Evolutionary conservation across 2,113 vertebrate species (phyloP), one percentile per base, ranked within the genome.

Genomic region (Lophotis ruficrista): DNA sequence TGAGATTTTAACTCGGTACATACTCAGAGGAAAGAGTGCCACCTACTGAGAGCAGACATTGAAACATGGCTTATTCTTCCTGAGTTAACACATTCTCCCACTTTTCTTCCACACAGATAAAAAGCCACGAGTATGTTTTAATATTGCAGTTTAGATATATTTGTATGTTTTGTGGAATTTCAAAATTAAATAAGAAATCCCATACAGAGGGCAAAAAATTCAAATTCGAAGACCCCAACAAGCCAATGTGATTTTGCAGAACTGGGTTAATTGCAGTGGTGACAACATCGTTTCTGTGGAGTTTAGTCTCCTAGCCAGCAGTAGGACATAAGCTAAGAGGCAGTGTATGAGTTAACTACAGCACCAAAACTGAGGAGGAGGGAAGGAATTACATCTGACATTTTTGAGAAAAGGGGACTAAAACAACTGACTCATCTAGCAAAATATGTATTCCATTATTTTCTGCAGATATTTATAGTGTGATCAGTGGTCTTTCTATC

Each of bases 1-100:
- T 61, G 79, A 95, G 69, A 69, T 37, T 92, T 93, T 94, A 89
- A 79, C 76, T 94, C 48, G 0, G 79, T 47, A 72, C 95, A 76
- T 96, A 96, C 83, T 97, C 96, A 96, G 96, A 97, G 90, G 96
- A 90, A 94, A 96, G 94, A 96, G 96, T 95, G 94, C 96, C 96
- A 97, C 94, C 92, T 97, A 96, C 96, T 96, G 96, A 96, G 96
- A 92, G 35, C 86, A 91, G 66, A 72, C 75, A 94, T 14, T 31
- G 93, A 96, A 91, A 96, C 94, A 80, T 61, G 51, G 76, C 41
- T 90, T 90, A 45, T 14, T 80, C 83, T 86, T 79, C 57, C 70
- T 12, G 24, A 72, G 12, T 81, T 83, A 87, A 84, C 70, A 87
- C 50, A 33, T 61, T 87, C 54, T 77, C 41, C 11, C 47, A 85